phyloP scores from a whole-genome alignment of 2,113 vertebrate genomes.

The Antigone vipio region DNA sequence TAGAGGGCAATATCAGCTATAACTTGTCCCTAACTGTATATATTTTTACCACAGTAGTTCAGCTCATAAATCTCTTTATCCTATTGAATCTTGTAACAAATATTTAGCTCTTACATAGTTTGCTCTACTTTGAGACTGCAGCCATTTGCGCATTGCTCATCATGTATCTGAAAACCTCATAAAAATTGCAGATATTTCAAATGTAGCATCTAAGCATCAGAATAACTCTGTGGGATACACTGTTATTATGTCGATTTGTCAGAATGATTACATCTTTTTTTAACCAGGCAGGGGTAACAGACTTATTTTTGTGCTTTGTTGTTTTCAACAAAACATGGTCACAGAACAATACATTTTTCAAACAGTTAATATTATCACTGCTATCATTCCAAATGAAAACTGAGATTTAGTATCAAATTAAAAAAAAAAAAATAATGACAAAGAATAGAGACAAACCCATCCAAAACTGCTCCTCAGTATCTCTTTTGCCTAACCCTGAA shows the following conservation, averaged over 20 bases:
- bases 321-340: not conserved
- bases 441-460: not conserved
- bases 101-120: not conserved
- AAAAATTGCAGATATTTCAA: not conserved
- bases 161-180: not conserved
- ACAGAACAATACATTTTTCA: not conserved
- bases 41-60: not conserved
- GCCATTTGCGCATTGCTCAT: not conserved
- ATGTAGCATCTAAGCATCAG: not conserved
- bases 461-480: not conserved
- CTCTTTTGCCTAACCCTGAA: not conserved
- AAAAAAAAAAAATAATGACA: not conserved
- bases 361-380: not conserved
- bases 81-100: not conserved
- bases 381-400: not conserved
- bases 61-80: not conserved
- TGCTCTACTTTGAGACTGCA: not conserved
- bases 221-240: not conserved
- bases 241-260: not conserved
- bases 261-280: not conserved
- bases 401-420: not conserved
- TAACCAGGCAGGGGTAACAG: not conserved
- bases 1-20: not conserved
- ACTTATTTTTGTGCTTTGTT: not conserved
- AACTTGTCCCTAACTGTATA: not conserved